Evolutionary conservation across 2,113 vertebrate species (phyloP).

Genomic region (Oxygymnocypris stewartii): DNA sequence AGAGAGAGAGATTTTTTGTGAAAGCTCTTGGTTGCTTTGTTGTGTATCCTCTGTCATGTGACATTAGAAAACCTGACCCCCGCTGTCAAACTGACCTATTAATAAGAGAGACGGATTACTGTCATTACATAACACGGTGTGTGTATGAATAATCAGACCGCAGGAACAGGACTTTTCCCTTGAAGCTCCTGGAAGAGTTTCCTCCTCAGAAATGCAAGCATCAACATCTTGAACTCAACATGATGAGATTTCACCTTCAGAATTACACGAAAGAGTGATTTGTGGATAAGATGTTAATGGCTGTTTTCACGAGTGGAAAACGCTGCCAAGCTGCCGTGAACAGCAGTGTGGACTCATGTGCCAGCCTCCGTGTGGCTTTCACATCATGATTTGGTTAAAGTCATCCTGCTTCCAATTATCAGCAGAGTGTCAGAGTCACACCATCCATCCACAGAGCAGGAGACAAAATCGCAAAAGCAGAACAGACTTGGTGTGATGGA

Average conservation of each 20-base stretch:
- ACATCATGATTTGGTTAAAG: slow-evolving; percentile 39
- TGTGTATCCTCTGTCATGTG: slow-evolving; percentile 23
- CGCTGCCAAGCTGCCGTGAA: background rate
- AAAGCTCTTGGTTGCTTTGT: slow-evolving; percentile 11
- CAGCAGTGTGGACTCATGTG: slow-evolving; percentile 21
- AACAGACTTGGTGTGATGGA: background rate
- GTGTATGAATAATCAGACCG: background rate
- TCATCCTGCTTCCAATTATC: slow-evolving; percentile 24
- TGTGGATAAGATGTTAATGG: background rate
- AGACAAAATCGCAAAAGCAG: background rate
- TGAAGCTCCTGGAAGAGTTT: background rate
- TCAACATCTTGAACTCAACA: slow-evolving; percentile 10
- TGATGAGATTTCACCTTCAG: background rate
- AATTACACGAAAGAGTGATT: background rate
- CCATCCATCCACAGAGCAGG: slow-evolving; percentile 10
- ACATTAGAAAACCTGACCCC: slow-evolving; percentile 9
- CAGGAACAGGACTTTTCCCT: background rate
- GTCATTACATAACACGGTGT: slow-evolving; percentile 10
- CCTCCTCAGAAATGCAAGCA: background rate
- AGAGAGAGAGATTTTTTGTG: slow-evolving; percentile 20
- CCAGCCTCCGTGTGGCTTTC: slow-evolving; percentile 18
- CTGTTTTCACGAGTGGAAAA: background rate
- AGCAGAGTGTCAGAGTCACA: slow-evolving; percentile 30
- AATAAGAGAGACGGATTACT: slow-evolving; percentile 8
- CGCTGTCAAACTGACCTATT: slow-evolving; percentile 27